These are phyloP conservation scores for Lamellibrachia luymesi DNA, from an alignment of 1,140 invertebrate genomes.

Conservation along the genomic window DNA sequence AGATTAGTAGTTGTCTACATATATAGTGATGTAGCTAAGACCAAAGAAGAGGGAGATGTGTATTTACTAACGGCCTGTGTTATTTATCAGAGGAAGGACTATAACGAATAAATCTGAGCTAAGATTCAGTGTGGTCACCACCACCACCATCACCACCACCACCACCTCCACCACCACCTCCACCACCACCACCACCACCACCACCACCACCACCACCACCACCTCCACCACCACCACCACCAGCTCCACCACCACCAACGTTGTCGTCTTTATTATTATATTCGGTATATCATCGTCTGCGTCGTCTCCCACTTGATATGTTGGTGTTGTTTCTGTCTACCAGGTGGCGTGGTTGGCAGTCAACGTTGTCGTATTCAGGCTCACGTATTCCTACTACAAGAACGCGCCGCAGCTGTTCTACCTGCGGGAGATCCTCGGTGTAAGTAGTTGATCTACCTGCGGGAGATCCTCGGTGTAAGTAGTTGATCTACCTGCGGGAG, in stretches of 20 bases:
- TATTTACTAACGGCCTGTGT: background rate
- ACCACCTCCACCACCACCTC: background rate
- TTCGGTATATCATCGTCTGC: background rate
- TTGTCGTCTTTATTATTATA: too few species aligned
- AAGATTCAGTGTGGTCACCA: background rate
- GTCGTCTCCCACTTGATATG: background rate
- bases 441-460: slow-evolving; percentile 7
- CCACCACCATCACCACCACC: background rate
- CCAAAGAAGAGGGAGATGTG: background rate
- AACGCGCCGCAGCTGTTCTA: slow-evolving; percentile 6
- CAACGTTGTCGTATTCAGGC: background rate
- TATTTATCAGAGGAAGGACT: background rate
- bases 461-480: slow-evolving; percentile 3
- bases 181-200: slow-evolving; percentile 2
- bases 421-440: background rate
- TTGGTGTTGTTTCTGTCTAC: background rate
- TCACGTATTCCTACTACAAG: background rate
- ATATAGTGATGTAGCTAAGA: background rate
- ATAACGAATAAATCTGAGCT: background rate
- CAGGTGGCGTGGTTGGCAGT: slow-evolving; percentile 3
- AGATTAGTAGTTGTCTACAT: background rate
- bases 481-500: background rate
- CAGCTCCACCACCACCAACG: background rate
- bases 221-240: background rate
- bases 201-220: slow-evolving; percentile 10